These are phyloP conservation scores for Falco novaeseelandiae DNA, from an alignment of 2,797 vertebrate species.

Conservation along the genomic window DNA sequence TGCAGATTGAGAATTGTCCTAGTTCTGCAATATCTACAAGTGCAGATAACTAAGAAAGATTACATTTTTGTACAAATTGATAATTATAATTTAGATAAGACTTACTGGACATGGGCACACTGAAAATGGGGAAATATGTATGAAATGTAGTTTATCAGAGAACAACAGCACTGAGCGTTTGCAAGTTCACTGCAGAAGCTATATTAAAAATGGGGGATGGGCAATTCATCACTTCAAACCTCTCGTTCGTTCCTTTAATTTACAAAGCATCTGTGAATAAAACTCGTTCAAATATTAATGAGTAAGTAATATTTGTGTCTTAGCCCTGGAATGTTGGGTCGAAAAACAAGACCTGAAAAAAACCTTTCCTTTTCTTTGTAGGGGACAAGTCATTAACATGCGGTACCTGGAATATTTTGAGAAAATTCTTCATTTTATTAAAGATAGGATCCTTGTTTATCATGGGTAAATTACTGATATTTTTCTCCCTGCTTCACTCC, in stretches of 20 bases:
- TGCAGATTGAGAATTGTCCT: not conserved
- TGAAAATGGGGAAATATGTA: not conserved
- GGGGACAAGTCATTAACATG: slow-evolving; percentile 97
- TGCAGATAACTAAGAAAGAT: not conserved
- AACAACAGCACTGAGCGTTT: not conserved
- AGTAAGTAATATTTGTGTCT: not conserved
- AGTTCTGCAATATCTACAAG: not conserved
- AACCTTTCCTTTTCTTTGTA: slow-evolving; percentile 45
- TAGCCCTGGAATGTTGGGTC: not conserved
- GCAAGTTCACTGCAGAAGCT: not conserved
- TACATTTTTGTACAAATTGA: not conserved
- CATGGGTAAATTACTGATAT: slow-evolving; percentile 84
- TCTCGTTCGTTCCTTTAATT: not conserved
- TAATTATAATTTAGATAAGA: not conserved
- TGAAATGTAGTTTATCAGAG: not conserved
- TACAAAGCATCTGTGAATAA: not conserved
- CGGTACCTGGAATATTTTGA: slow-evolving; percentile 96
- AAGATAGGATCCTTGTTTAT: slow-evolving; percentile 96
- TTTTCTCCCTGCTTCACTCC: not conserved
- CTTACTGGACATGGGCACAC: not conserved
- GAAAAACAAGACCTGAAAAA: not conserved
- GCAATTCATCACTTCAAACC: not conserved
- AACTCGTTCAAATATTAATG: not conserved
- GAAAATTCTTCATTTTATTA: slow-evolving; percentile 96
- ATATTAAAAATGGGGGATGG: not conserved